These are phyloP conservation scores for Glaucomys volans DNA, from an alignment of 2,113 vertebrate species.

Conservation along the genomic window DNA sequence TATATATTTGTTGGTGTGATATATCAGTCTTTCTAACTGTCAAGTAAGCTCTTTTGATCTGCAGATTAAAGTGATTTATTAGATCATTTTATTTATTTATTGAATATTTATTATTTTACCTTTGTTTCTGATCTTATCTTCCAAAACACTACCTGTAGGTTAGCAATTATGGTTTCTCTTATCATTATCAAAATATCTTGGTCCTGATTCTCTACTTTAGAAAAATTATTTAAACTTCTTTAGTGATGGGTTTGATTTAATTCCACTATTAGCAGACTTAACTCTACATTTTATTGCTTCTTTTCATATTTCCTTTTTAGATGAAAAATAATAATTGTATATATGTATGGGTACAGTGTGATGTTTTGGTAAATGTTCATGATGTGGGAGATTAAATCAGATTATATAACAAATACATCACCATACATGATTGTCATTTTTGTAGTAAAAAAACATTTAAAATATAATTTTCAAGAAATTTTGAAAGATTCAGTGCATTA, in stretches of 20 bases:
- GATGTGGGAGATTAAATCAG: neutral
- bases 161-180: neutral
- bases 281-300: neutral
- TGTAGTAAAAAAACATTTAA: neutral
- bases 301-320: neutral
- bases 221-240: slow-evolving; percentile 11
- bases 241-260: slow-evolving; percentile 19
- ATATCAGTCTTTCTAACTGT: neutral
- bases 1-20: neutral
- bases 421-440: neutral
- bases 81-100: neutral
- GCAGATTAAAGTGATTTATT: neutral
- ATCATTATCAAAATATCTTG: neutral
- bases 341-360: neutral
- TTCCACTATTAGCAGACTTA: neutral
- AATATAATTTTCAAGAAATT: neutral
- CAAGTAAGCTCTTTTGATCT: neutral
- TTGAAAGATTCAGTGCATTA: neutral
- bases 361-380: neutral
- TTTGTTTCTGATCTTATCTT: neutral
- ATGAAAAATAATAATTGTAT: neutral
- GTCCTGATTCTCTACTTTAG: neutral
- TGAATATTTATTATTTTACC: neutral
- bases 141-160: neutral
- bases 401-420: neutral